Conservation (phyloP, 2,888 invertebrate species). For the Acrobasis consociella region DNA sequence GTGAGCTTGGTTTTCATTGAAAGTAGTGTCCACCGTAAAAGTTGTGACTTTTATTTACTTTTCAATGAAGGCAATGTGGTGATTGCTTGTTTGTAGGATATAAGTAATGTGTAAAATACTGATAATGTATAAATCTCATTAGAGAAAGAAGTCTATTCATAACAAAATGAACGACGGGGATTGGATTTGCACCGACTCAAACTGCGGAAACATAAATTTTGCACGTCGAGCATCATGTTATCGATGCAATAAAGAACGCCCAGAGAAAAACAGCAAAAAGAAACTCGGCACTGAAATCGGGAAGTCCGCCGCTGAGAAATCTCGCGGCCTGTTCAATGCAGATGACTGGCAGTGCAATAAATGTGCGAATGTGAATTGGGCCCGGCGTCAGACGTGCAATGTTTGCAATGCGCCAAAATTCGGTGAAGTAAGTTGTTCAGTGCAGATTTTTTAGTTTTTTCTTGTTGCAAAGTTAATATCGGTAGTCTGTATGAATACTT, state of each 20-base stretch:
- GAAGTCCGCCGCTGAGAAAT: constrained; percentile 98
- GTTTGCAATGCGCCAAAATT: constrained; percentile 99
- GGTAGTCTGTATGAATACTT: background rate
- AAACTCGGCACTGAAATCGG: constrained; percentile 98
- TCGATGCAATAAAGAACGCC: constrained; percentile 91
- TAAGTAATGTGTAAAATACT: background rate
- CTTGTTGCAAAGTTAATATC: background rate
- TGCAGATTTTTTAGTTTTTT: constrained; percentile 8
- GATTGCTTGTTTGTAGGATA: constrained; percentile 19
- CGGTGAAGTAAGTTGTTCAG: constrained; percentile 88
- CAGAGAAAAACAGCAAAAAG: constrained; percentile 83
- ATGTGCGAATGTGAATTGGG: constrained; percentile 99
- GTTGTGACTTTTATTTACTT: constrained; percentile 70
- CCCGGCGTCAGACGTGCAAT: constrained; percentile 96
- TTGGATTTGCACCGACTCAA: constrained; percentile 85
- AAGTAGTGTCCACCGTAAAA: constrained; percentile 59
- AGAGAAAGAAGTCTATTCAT: constrained; percentile 42
- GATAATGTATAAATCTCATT: constrained; percentile 18
- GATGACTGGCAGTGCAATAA: constrained; percentile 99
- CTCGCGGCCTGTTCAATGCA: constrained; percentile 96
- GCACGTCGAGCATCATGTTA: constrained; percentile 95
- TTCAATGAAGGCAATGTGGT: constrained; percentile 36
- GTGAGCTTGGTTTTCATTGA: constrained; percentile 77
- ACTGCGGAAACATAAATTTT: constrained; percentile 97
- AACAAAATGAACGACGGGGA: constrained; percentile 83